Percentiles rank a stretch among this genome's conserved stretches.
These are phyloP conservation scores for Stichodactyla mertensii DNA, from an alignment of 64 coral and sea anemone genomes.

Conservation along the genomic window DNA sequence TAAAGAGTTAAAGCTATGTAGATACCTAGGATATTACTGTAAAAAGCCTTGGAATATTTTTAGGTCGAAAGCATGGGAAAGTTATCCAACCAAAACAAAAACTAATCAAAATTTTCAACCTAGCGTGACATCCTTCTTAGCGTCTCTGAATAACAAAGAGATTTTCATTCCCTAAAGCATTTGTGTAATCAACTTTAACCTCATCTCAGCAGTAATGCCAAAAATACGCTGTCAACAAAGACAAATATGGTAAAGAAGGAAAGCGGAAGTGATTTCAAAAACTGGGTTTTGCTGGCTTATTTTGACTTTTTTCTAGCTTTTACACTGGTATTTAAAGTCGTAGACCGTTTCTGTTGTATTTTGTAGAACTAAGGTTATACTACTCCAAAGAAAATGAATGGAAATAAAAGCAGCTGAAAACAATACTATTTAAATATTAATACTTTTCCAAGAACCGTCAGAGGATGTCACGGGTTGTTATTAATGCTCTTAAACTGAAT, in stretches of 20 bases:
- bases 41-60: not conserved
- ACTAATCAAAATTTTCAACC: not conserved
- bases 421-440: not conserved
- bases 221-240: not conserved
- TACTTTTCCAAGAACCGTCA: not conserved
- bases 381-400: not conserved
- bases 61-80: not conserved
- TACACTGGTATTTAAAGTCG: not conserved
- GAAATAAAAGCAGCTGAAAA: not conserved
- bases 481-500: not conserved
- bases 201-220: not conserved
- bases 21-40: not conserved
- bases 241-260: not conserved
- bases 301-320: not conserved
- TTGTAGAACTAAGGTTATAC: not conserved
- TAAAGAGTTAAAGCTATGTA: not conserved
- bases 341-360: not conserved
- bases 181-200: not conserved
- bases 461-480: not conserved
- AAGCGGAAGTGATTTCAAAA: not conserved
- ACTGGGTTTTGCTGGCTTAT: not conserved
- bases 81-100: not conserved
- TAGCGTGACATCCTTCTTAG: not conserved
- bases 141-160: not conserved
- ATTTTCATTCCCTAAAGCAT: not conserved